Conservation (phyloP, 2,113 vertebrate genomes). For the Heteronetta atricapilla region DNA sequence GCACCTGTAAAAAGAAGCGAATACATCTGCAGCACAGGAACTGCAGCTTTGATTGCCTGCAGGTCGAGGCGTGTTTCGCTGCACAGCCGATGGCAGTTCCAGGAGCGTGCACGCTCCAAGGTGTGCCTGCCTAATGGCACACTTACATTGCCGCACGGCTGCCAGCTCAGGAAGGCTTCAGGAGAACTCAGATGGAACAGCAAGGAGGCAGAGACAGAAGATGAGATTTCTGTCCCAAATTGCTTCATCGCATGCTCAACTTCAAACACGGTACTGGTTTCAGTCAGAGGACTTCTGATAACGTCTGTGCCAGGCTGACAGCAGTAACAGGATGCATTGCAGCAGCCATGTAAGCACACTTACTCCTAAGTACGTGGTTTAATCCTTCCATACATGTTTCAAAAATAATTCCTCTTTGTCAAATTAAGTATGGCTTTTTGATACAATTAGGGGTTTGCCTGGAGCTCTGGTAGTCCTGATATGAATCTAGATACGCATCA, state of each 20-base stretch:
- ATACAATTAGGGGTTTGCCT: neutral
- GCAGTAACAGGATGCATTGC: neutral
- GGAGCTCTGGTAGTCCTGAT: neutral
- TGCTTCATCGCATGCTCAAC: neutral
- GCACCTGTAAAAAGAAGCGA: neutral
- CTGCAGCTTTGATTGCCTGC: neutral
- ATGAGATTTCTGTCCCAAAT: neutral
- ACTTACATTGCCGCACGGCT: neutral
- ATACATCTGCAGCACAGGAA: neutral
- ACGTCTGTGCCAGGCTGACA: neutral
- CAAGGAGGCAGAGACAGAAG: neutral
- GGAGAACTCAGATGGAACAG: neutral
- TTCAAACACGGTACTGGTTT: neutral
- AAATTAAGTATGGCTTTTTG: neutral
- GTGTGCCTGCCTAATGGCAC: neutral
- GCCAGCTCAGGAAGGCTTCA: neutral
- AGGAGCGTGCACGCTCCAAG: neutral
- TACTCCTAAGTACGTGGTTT: neutral
- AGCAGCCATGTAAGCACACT: neutral
- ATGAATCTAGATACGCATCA: constrained; percentile 1
- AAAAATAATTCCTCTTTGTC: neutral
- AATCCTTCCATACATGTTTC: neutral
- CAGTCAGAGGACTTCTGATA: neutral
- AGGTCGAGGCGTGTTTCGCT: neutral
- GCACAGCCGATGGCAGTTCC: neutral